Evolutionary conservation across 2,888 invertebrate genomes (phyloP).

Genomic region (Drosophila maculinotata): DNA sequence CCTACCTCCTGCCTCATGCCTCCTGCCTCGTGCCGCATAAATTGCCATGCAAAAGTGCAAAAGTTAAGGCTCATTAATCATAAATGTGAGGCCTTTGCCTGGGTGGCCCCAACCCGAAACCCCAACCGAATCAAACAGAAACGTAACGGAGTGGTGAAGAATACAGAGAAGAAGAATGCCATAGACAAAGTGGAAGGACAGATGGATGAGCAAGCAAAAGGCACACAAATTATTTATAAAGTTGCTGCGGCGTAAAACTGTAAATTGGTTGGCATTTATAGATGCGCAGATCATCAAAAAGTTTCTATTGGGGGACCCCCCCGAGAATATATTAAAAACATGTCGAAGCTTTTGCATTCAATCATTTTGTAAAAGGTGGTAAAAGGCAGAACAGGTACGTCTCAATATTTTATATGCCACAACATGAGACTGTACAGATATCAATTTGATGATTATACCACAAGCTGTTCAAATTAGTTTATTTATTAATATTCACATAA

Average conservation of each 20-base stretch:
- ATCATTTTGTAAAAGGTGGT: constrained; percentile 19
- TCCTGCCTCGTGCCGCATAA: constrained; percentile 45
- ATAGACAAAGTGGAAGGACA: constrained; percentile 35
- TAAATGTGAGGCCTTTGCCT: constrained; percentile 66
- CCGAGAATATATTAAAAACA: constrained; percentile 4
- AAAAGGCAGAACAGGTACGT: background rate
- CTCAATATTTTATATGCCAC: background rate
- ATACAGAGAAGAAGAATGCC: constrained; percentile 12
- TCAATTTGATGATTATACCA: background rate
- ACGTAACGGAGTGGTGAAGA: background rate
- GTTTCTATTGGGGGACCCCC: constrained; percentile 10
- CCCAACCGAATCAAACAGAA: background rate
- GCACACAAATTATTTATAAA: constrained; percentile 62
- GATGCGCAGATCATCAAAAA: constrained; percentile 27
- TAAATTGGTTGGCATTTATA: constrained; percentile 71
- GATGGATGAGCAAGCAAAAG: constrained; percentile 58
- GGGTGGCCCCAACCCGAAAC: constrained; percentile 36
- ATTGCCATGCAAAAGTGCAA: constrained; percentile 75
- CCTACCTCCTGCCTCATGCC: background rate
- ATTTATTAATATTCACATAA: background rate
- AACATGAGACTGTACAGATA: background rate
- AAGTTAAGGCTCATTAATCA: constrained; percentile 80
- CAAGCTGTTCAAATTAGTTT: background rate
- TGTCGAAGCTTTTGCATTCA: constrained; percentile 20
- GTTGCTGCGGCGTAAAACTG: constrained; percentile 63